phyloP scores from a whole-genome alignment of 2,888 invertebrate species.

The Pecten maximus region DNA sequence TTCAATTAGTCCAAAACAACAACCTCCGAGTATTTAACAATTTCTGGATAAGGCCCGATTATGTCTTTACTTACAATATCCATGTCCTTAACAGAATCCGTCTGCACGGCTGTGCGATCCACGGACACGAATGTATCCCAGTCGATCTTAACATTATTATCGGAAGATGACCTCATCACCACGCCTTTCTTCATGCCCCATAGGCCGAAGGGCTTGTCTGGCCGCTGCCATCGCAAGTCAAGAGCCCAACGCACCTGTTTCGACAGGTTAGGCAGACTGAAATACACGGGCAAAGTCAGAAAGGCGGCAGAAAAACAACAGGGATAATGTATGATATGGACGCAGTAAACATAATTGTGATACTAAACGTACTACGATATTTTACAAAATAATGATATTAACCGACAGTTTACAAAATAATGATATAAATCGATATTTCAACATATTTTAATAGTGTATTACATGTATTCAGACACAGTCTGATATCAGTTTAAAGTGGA shows the following conservation, averaged over 20 bases:
- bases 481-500: no score
- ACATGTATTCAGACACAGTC: no score
- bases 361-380: no score
- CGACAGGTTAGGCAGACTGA: constrained; percentile 72
- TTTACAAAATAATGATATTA: no score
- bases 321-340: no score
- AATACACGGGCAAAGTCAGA: neutral
- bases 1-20: no score
- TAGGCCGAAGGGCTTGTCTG: constrained; percentile 68
- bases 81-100: constrained; percentile 58
- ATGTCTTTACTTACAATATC: constrained; percentile 58
- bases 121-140: constrained; percentile 74
- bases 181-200: constrained; percentile 72
- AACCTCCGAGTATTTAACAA: no score
- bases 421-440: neutral
- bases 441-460: no score
- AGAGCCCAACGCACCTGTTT: constrained; percentile 75
- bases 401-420: no score
- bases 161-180: constrained; percentile 65
- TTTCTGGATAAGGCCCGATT: no score
- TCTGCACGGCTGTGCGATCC: constrained; percentile 63
- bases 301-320: neutral
- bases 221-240: constrained; percentile 74
- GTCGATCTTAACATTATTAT: constrained; percentile 67
- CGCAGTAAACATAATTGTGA: no score